Percentiles rank a stretch among this genome's conserved stretches.
Evolutionary conservation across 2,888 invertebrate species (phyloP).

Genomic region (Automeris io): DNA sequence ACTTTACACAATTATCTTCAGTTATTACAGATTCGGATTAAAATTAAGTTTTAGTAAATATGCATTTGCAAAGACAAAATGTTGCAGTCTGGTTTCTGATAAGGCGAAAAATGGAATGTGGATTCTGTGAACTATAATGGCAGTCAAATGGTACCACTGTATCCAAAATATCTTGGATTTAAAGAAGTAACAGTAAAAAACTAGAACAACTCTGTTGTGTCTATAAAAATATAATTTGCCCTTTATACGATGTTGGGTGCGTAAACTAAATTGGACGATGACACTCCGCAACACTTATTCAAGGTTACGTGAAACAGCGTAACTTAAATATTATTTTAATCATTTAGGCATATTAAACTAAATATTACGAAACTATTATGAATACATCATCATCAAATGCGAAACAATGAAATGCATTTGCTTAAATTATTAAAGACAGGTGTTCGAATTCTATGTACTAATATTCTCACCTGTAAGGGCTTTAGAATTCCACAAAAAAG

Average conservation of each 20-base stretch:
- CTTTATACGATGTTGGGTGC: conserved; percentile 23
- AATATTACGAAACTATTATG: conserved; percentile 24
- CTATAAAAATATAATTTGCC: conserved; percentile 13
- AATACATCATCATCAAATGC: conserved; percentile 20
- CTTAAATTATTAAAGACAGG: conserved; percentile 26
- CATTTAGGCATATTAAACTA: conserved; percentile 17
- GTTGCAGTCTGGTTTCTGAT: no score
- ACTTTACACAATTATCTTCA: no score
- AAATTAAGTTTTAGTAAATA: no score
- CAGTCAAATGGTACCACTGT: no score
- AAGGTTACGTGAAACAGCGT: conserved; percentile 48
- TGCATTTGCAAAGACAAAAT: no score
- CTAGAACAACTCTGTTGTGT: no score
- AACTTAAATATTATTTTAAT: conserved; percentile 21
- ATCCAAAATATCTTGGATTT: no score
- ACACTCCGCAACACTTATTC: conserved; percentile 34
- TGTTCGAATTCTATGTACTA: conserved; percentile 17
- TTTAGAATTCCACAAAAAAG: conserved; percentile 19
- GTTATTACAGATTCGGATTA: no score
- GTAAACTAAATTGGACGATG: conserved; percentile 44
- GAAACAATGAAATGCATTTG: conserved; percentile 24
- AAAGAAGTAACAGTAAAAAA: no score
- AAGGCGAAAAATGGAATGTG: no score
- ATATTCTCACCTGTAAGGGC: conserved; percentile 18
- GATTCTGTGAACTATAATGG: no score